These are phyloP conservation scores for Koerneria pararmatus DNA, from an alignment of 2,888 invertebrate genomes.

Conservation along the genomic window DNA sequence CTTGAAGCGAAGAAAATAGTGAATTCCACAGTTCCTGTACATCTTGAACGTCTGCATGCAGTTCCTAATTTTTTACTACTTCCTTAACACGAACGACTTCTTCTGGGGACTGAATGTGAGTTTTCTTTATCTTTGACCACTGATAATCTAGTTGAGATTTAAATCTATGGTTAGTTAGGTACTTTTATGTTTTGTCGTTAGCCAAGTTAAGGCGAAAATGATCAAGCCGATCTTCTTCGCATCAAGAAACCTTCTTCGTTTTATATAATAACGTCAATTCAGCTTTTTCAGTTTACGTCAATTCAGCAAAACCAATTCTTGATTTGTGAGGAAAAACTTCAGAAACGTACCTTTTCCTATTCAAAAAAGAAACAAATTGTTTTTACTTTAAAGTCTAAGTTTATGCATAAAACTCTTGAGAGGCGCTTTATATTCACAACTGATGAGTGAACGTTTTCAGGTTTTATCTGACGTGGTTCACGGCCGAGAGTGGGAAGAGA, in stretches of 20 bases:
- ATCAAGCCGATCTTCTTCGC: not conserved
- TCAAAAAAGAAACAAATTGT: too few species aligned
- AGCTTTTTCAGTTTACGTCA: not conserved
- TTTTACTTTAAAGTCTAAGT: too few species aligned
- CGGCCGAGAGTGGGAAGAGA: slow-evolving; percentile 41
- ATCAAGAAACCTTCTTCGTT: too few species aligned
- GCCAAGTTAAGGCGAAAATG: not conserved
- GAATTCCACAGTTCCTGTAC: slow-evolving; percentile 33
- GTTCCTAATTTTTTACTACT: slow-evolving; percentile 40
- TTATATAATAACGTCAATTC: too few species aligned
- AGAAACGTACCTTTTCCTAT: too few species aligned
- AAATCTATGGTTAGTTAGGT: not conserved
- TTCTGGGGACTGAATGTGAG: slow-evolving; percentile 43
- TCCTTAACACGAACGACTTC: slow-evolving; percentile 38
- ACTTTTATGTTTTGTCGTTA: not conserved
- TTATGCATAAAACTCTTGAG: too few species aligned
- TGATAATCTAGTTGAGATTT: not conserved
- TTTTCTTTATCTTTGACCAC: not conserved
- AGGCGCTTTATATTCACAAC: too few species aligned
- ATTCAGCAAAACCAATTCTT: slow-evolving; percentile 18
- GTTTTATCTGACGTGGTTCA: slow-evolving; percentile 26
- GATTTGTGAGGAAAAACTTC: slow-evolving; percentile 26
- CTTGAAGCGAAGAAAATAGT: not conserved
- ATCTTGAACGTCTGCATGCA: slow-evolving; percentile 41
- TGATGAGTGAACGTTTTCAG: too few species aligned